Evolutionary conservation across 2,113 vertebrate genomes (phyloP), one percentile per base, ranked within the genome.

Genomic region (Embiotoca jacksoni): DNA sequence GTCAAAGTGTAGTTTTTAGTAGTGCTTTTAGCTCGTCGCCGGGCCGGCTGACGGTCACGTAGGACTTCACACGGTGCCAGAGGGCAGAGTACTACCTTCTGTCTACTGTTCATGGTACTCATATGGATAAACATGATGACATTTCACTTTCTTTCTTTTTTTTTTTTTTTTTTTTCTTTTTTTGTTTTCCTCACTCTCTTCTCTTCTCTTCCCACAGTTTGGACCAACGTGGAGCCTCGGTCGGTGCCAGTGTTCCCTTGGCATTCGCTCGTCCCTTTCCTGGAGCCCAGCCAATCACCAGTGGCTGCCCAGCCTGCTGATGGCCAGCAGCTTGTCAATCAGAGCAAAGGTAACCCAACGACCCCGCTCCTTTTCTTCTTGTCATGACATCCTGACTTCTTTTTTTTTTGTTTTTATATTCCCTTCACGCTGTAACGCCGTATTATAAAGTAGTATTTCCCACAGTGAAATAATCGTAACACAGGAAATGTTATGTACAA

Each of bases 191-290:
- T 49, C 76, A 84, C n/a, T 36, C 57, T 58, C 53, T 41, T 56
- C 57, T 58, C 53, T 41, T 56, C 16, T 78, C 44, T 87, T 90
- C 74, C 70, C 78, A 62, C 94, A 98, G 97, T 98, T 77, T 98
- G 97, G 97, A 98, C 96, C 66, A 97, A 97, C 23, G 97, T 98
- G 92, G 97, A 98, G 91, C 97, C 97, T 58, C 95, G 97, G 10
- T 97, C 97, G 0, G 96, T 98, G 81, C 96, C 96, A 15, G 97
- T 98, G 70, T 98, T 97, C 84, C 97, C 97, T 62, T 98, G 97
- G 97, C 97, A 97, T 92, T 97, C 97, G 7, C 93, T 98, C 82
- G 96, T 97, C 81, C 97, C 97, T 78, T 97, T 97, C 88, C 92
- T 98, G 95, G 97, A 97, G 80, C 96, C 97, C 82, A 97, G 95